Conservation (phyloP, 2,113 vertebrate genomes). For the Oncorhynchus nerka region DNA sequence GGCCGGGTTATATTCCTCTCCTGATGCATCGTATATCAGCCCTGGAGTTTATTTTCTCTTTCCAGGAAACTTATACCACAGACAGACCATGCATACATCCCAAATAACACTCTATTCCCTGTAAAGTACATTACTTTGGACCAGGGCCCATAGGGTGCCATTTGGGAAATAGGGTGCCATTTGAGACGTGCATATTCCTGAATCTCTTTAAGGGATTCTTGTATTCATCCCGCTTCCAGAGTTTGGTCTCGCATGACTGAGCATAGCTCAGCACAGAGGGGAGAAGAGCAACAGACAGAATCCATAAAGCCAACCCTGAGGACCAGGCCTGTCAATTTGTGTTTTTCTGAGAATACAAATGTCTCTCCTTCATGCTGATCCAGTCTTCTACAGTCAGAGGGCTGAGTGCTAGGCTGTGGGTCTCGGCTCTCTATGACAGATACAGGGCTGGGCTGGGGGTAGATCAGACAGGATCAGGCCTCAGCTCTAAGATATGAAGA, state of each 20-base stretch:
- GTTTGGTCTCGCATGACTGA: constrained; percentile 56
- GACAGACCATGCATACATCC: neutral
- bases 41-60: neutral
- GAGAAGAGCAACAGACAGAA: constrained; percentile 34
- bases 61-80: neutral
- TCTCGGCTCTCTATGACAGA: neutral
- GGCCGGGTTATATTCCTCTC: neutral
- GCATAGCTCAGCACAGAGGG: constrained; percentile 30
- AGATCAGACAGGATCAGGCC: neutral
- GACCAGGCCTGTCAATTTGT: constrained; percentile 53
- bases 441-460: neutral
- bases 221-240: constrained; percentile 59
- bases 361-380: constrained; percentile 47
- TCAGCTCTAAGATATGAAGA: neutral
- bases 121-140: neutral
- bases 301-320: constrained; percentile 58
- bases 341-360: constrained; percentile 47
- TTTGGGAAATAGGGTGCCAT: constrained; percentile 3
- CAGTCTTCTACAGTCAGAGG: constrained; percentile 26
- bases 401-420: neutral
- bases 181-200: constrained; percentile 31
- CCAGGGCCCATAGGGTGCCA: constrained; percentile 23
- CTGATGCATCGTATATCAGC: neutral
- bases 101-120: no score
- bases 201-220: constrained; percentile 55